Evolutionary conservation across 2,113 vertebrate genomes (phyloP), one percentile per base, ranked within the genome.

Genomic region (Dromiciops gliroides): DNA sequence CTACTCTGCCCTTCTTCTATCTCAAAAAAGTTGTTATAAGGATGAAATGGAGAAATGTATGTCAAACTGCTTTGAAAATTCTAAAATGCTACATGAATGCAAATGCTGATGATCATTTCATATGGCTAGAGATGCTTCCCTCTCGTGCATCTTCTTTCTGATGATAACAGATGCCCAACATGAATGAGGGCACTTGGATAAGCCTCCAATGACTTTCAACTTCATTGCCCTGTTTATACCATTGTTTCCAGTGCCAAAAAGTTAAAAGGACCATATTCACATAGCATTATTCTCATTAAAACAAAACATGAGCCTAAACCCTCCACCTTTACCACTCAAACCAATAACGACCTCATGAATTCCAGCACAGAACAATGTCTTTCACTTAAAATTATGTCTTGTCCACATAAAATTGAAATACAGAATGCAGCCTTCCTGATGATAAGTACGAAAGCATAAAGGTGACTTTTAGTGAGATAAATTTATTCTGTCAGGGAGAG

Each of bases 391-490:
- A 97, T 97, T 96, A 97, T 95, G 94, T 94, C 96, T 97, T 97
- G 94, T 97, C 96, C 96, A 97, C 88, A 97, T 97, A 96, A 97
- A 97, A 97, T 37, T 96, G 96, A 97, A 97, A 96, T 95, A 97
- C 67, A 97, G 89, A 96, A 97, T 94, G 95, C 92, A 97, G 91
- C 89, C 93, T 95, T 97, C 89, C 90, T 90, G 48, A 56, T 95
- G 96, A 94, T 97, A 97, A 97, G 95, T 95, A n/a, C 96, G 94
- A 94, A 97, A 92, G 97, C 95, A 96, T 93, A 97, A 97, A 97
- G 96, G 98, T 97, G 96, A 97, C 96, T 97, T 97, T 94, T 97
- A 96, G 96, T 93, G 93, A 97, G 95, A 97, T 97, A 97, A 96
- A 98, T 97, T 96, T 95, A 95, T 96, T 96, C 96, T 95, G 96